Base-by-base conservation (phyloP, 2,888 invertebrate genomes). In the Euplexia lucipara region DNA sequence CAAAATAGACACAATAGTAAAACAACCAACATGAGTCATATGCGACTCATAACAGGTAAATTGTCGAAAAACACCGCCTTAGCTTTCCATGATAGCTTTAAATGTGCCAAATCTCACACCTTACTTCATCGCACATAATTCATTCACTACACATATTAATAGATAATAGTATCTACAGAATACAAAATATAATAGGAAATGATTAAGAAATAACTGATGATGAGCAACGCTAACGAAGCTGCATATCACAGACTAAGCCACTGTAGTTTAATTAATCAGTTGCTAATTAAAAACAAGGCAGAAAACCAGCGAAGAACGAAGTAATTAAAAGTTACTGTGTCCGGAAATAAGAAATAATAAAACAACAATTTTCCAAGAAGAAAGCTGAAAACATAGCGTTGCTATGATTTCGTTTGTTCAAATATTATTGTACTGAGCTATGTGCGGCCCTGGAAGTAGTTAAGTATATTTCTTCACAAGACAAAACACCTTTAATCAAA, bases 251-350 rank as follows among this genome's bases (percentile, higher is more conserved):
- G 26, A 26, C 26, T 26, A 26, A 26, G 26, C 26, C 2, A 30
- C 22, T 34, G 44, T n/a, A n/a, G n/a, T 30, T 32, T 45, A 26
- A 45, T 45, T 10, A 39, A 34, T 3, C 32, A 14, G 14, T 35
- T 35, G 18, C 14, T 70, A 22, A n/a, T 57, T 32, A 9, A 44
- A 42, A 52, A 30, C 7, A 34, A 8, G 7, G 35, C 37, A 18
- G 32, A 39, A 30, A 47, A 37, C 14, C 16, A 34, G 6, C 2
- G 7, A n/a, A 20, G 14, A 52, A 35, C 20, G 1, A 49, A 60
- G 20, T 47, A 70, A 67, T 69, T 59, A 69, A 51, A 41, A 20
- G 2, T 52, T n/a, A 45, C 37, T 62, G 60, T 45, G 45, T 70
- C 45, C 26, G 35, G 35, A 47, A 70, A 37, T 12, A 45, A 49